A percentile compares a stretch with the other conserved stretches of the same genome.
Evolutionary conservation across 2,113 vertebrate species (phyloP).

Genomic region (Neogobius melanostomus): DNA sequence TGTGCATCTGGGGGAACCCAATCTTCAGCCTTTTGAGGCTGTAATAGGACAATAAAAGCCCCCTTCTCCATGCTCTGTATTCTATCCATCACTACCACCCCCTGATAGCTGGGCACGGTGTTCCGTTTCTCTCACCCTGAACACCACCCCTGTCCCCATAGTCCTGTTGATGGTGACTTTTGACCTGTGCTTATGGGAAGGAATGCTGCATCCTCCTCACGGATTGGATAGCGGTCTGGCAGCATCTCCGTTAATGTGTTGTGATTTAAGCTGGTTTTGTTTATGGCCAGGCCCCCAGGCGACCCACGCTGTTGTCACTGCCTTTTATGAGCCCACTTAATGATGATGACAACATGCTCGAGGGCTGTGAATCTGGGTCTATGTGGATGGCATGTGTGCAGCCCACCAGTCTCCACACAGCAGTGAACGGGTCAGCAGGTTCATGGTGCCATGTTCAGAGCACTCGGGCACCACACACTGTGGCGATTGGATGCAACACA

Average conservation of each 20-base stretch:
- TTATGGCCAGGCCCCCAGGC: not conserved
- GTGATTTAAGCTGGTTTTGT: constrained; percentile 29
- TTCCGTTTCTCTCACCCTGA: constrained; percentile 45
- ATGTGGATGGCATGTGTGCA: constrained; percentile 15
- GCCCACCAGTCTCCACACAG: constrained; percentile 12
- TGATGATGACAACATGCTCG: constrained; percentile 23
- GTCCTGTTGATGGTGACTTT: constrained; percentile 44
- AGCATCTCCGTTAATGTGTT: constrained; percentile 7
- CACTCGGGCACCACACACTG: constrained; percentile 30
- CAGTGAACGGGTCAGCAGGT: constrained; percentile 48
- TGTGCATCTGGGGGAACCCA: constrained; percentile 54
- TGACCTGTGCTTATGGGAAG: constrained; percentile 53
- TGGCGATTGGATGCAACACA: constrained; percentile 5
- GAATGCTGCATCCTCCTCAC: constrained; percentile 25
- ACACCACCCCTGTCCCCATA: constrained; percentile 5
- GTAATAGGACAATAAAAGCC: constrained; percentile 59
- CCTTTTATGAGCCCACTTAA: constrained; percentile 23
- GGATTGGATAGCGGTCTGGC: constrained; percentile 1
- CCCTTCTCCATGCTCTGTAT: constrained; percentile 29
- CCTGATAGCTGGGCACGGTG: constrained; percentile 42
- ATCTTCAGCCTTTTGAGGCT: constrained; percentile 42
- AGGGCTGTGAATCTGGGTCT: constrained; percentile 34
- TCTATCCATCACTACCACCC: constrained; percentile 38
- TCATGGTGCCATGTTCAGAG: constrained; percentile 27
- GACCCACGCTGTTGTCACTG: constrained; percentile 22